Evolutionary conservation across 1,140 invertebrate species (phyloP).

Genomic region (Homarus americanus): DNA sequence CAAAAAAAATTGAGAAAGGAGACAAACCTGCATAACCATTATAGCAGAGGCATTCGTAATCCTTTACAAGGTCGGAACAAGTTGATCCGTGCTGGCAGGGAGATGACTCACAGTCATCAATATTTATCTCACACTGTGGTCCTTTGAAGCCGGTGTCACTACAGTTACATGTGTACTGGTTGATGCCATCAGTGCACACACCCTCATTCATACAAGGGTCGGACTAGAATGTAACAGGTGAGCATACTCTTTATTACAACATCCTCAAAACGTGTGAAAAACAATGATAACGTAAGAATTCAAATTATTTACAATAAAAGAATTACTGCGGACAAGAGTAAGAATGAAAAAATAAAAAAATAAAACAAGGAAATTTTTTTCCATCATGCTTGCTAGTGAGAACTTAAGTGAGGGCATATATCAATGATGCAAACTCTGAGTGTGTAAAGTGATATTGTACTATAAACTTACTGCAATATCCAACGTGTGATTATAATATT

Average conservation of each 20-base stretch:
- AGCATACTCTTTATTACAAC: constrained; percentile 35
- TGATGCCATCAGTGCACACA: constrained; percentile 89
- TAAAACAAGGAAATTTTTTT: neutral
- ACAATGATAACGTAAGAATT: neutral
- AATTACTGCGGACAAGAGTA: neutral
- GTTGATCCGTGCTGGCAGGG: constrained; percentile 87
- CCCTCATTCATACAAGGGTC: constrained; percentile 91
- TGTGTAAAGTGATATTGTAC: neutral
- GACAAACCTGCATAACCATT: constrained; percentile 83
- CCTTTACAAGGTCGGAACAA: constrained; percentile 88
- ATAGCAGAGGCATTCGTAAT: constrained; percentile 89
- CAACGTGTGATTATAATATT: neutral
- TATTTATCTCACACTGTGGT: constrained; percentile 89
- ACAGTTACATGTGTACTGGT: constrained; percentile 91
- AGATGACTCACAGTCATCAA: constrained; percentile 89
- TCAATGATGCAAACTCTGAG: neutral
- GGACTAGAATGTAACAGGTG: constrained; percentile 83
- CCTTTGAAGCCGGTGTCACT: constrained; percentile 91
- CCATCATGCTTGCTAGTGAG: neutral
- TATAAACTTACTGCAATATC: neutral
- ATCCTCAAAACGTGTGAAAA: neutral
- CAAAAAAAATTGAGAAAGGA: constrained; percentile 76
- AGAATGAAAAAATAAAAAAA: neutral
- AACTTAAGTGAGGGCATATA: neutral
- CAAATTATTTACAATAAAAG: neutral